A percentile compares a stretch with the other conserved stretches of the same genome.
Evolutionary conservation across 2,888 invertebrate genomes (phyloP).

Genomic region (Eupithecia abbreviata): DNA sequence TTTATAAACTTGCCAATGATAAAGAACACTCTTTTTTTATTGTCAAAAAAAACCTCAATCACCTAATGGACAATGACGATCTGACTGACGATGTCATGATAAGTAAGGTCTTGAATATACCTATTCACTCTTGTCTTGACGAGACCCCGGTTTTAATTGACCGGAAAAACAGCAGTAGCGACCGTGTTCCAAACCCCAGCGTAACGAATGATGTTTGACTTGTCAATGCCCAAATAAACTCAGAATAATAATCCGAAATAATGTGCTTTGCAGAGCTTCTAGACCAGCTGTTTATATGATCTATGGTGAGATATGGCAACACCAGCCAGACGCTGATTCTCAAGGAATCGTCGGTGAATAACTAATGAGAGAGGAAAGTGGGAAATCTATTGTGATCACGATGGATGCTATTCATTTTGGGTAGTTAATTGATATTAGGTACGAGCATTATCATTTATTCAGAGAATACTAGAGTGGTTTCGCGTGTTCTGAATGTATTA

Average conservation of each 20-base stretch:
- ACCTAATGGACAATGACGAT: too few species aligned
- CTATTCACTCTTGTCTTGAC: too few species aligned
- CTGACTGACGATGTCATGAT: too few species aligned
- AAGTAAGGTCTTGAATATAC: too few species aligned
- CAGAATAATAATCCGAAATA: background rate
- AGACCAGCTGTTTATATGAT: constrained; percentile 31
- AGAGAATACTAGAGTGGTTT: constrained; percentile 38
- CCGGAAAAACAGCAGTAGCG: too few species aligned
- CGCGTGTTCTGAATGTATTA: constrained; percentile 35
- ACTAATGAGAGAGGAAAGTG: constrained; percentile 58
- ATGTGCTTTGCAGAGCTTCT: background rate
- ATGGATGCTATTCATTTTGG: constrained; percentile 39
- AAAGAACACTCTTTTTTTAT: background rate
- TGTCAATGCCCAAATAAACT: too few species aligned
- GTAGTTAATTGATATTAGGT: constrained; percentile 44
- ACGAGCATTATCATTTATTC: constrained; percentile 40
- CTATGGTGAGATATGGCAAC: constrained; percentile 33
- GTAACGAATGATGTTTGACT: too few species aligned
- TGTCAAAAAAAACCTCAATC: too few species aligned
- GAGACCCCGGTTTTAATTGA: too few species aligned
- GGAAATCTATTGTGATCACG: constrained; percentile 41
- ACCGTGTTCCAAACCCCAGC: too few species aligned
- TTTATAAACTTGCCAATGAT: background rate
- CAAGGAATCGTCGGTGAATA: constrained; percentile 69
- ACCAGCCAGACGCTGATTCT: constrained; percentile 56